phyloP scores from a whole-genome alignment of 2,888 invertebrate genomes.

The Entomobrya proxima region DNA sequence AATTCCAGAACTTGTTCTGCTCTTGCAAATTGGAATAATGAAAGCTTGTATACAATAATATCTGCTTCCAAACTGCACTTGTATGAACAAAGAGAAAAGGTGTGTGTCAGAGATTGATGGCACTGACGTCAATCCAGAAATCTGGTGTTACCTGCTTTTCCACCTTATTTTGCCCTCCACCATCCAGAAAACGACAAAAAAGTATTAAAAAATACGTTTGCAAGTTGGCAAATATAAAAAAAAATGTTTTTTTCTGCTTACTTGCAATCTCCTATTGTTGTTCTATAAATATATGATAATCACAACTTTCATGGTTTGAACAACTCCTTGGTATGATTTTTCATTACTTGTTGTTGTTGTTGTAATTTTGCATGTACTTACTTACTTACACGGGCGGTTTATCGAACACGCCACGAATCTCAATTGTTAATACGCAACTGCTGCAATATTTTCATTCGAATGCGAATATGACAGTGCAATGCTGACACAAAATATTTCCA shows the following conservation, averaged over 20 bases:
- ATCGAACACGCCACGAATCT: not conserved
- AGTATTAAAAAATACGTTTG: not conserved
- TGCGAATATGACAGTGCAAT: no score
- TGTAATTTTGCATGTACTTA: no score
- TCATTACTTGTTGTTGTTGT: no score
- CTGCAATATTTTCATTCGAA: no score
- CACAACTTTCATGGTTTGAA: no score
- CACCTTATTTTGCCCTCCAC: not conserved
- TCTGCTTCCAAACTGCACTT: not conserved
- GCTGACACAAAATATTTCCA: no score
- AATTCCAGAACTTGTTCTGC: not conserved
- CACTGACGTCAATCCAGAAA: constrained; percentile 46
- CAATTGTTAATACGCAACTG: no score
- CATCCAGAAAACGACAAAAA: not conserved
- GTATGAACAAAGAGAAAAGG: constrained; percentile 13
- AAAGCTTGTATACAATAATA: not conserved
- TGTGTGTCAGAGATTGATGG: constrained; percentile 29
- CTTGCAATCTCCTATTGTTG: not conserved
- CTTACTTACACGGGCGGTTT: no score
- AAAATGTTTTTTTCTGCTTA: not conserved
- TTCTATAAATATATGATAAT: no score
- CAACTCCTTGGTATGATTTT: no score
- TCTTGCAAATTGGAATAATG: not conserved
- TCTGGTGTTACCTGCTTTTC: constrained; percentile 44
- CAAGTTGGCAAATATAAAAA: not conserved